Percentiles rank a stretch among this genome's conserved stretches.
phyloP scores from a whole-genome alignment of 2,888 invertebrate genomes.

The Thera britannica region DNA sequence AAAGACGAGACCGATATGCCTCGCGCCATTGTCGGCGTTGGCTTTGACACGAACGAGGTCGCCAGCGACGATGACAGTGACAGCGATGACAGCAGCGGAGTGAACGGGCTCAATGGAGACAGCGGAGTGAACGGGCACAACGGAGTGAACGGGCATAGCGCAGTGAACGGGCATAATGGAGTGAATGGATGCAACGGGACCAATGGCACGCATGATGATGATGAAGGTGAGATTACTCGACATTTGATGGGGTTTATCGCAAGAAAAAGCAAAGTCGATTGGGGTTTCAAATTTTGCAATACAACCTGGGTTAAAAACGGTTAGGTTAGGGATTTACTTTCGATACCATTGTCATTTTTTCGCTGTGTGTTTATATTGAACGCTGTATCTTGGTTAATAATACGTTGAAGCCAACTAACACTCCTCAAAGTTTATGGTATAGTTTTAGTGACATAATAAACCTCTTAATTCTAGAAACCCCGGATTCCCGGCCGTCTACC shows the following conservation, averaged over 20 bases:
- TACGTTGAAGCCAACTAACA: too few relatives aligned
- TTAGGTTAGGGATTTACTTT: too few relatives aligned
- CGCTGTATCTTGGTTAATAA: too few relatives aligned
- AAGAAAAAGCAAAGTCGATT: too few relatives aligned
- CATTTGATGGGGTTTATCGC: neutral
- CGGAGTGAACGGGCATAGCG: constrained; percentile 52
- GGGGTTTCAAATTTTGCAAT: too few relatives aligned
- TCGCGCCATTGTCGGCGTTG: constrained; percentile 76
- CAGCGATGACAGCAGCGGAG: constrained; percentile 31
- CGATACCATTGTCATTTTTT: too few relatives aligned
- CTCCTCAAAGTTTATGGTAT: too few relatives aligned
- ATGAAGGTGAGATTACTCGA: constrained; percentile 57
- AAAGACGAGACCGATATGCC: constrained; percentile 85
- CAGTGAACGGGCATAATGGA: constrained; percentile 23
- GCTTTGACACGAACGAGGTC: constrained; percentile 62
- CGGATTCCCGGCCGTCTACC: constrained; percentile 40
- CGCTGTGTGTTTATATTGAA: too few relatives aligned
- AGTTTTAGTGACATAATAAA: too few relatives aligned
- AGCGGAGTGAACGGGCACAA: constrained; percentile 46
- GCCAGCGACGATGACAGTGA: constrained; percentile 44
- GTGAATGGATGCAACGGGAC: constrained; percentile 49
- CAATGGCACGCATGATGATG: constrained; percentile 67
- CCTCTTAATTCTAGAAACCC: constrained; percentile 29
- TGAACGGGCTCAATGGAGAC: constrained; percentile 45
- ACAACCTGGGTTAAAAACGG: too few relatives aligned